These are phyloP conservation scores for Parnassius smintheus DNA, from an alignment of 2,888 invertebrate species.

Conservation along the genomic window DNA sequence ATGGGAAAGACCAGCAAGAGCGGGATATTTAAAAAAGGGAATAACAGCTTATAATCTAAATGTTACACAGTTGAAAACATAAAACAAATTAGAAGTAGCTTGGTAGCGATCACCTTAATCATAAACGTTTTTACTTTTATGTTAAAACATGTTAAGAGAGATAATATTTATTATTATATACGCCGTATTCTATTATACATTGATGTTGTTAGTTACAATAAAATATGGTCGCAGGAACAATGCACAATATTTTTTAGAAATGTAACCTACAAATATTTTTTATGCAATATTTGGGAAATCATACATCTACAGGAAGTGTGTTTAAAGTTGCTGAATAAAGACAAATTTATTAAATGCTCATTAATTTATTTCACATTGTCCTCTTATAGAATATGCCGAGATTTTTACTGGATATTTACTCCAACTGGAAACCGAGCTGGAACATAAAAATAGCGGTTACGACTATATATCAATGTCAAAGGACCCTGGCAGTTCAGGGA, in stretches of 20 bases:
- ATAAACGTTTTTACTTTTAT: too few relatives aligned
- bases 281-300: conserved; percentile 4
- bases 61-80: too few relatives aligned
- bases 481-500: too few relatives aligned
- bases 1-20: too few relatives aligned
- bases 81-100: too few relatives aligned
- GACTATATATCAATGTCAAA: neutral
- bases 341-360: conserved; percentile 10
- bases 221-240: neutral
- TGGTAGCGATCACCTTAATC: too few relatives aligned
- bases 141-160: too few relatives aligned
- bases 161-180: too few relatives aligned
- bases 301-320: conserved; percentile 2
- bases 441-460: neutral
- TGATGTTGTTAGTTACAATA: neutral
- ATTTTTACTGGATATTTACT: neutral
- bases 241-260: conserved; percentile 24
- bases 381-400: conserved; percentile 1
- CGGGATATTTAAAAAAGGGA: too few relatives aligned
- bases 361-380: conserved; percentile 11
- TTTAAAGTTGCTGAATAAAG: conserved; percentile 22
- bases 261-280: conserved; percentile 13
- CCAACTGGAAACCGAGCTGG: conserved; percentile 20
- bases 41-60: too few relatives aligned
- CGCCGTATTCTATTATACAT: too few relatives aligned